Evolutionary conservation across 2,113 vertebrate species (phyloP).

Genomic region (Chaenogobius annularis): DNA sequence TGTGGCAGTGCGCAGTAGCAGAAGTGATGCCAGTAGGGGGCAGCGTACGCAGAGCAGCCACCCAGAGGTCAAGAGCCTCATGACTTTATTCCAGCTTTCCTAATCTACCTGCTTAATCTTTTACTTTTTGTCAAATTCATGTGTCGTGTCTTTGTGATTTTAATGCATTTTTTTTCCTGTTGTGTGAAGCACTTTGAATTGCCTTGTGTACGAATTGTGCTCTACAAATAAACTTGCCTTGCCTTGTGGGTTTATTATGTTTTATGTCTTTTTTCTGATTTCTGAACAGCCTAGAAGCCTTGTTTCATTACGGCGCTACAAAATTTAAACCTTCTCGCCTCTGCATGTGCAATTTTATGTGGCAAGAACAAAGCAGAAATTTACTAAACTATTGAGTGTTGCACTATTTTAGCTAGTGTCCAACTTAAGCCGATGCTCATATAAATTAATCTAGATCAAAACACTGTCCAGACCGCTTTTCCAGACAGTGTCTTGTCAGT

Average conservation of each 20-base stretch:
- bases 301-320: slow-evolving; percentile 17
- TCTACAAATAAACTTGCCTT: no score
- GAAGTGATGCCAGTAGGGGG: slow-evolving; percentile 21
- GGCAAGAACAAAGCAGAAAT: slow-evolving; percentile 25
- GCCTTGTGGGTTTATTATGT: no score
- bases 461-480: slow-evolving; percentile 18
- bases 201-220: no score
- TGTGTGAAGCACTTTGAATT: no score
- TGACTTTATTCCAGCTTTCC: background rate
- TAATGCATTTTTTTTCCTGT: no score
- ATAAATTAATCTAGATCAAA: slow-evolving; percentile 32
- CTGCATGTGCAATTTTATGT: slow-evolving; percentile 31
- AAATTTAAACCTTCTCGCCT: slow-evolving; percentile 17
- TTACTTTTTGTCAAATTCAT: slow-evolving; percentile 3
- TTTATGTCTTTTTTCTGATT: background rate
- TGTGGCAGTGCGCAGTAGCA: slow-evolving; percentile 10
- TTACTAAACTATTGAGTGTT: slow-evolving; percentile 10
- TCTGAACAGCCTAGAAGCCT: slow-evolving; percentile 14
- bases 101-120: background rate
- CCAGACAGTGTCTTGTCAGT: slow-evolving; percentile 17
- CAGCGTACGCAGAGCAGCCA: slow-evolving; percentile 24
- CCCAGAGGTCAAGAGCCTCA: background rate
- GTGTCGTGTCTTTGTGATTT: background rate
- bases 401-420: slow-evolving; percentile 14
- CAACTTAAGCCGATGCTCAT: slow-evolving; percentile 24